Evolutionary conservation across 2,113 vertebrate genomes (phyloP), one percentile per base, ranked within the genome.

Genomic region (Cebidichthys violaceus): DNA sequence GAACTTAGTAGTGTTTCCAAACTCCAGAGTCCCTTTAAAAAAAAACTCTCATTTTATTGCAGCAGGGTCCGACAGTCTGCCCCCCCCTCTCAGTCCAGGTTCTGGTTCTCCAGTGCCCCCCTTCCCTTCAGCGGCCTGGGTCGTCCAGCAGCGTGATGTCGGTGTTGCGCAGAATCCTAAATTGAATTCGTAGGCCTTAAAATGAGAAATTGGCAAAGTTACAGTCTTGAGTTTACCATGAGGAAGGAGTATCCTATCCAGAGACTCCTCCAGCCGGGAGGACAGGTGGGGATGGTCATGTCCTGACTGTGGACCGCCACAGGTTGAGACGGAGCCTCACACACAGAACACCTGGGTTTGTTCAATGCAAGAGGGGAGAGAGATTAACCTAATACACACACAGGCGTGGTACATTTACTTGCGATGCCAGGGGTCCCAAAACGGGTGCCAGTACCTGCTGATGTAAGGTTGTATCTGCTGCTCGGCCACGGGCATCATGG

Each of bases 191-290:
- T 18, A 11, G 1, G 20, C 4, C 33, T 55, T 3, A 20, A 20
- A 13, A 22, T 22, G 8, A 52, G 55, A 35, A 31, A 6, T 1
- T 7, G n/a, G 35, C n/a, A n/a, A n/a, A n/a, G n/a, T 54, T 11
- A 62, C 8, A 37, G 22, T 24, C 3, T 55, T 22, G 13, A 7
- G 14, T 3, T 62, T 71, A 99, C 98, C 98, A 99, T 99, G 31
- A 99, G 96, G 94, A 99, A 99, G 55, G 97, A 99, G 83, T 99
- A 99, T 54, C 98, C 98, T 1, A 99, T 99, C 98, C 98, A 99
- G 0, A 99, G 96, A 86, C 98, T 99, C 81, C 95, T 96, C 98
- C 98, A 99, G 11, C 98, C 97, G 0, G 85, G 73, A 0, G 98
- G 98, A 61, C 98, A 99, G 77, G 88, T 94, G 0, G 98, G 98